These are phyloP conservation scores for Acrocephalus scirpaceus DNA, from an alignment of 2,797 vertebrate genomes.

Conservation along the genomic window DNA sequence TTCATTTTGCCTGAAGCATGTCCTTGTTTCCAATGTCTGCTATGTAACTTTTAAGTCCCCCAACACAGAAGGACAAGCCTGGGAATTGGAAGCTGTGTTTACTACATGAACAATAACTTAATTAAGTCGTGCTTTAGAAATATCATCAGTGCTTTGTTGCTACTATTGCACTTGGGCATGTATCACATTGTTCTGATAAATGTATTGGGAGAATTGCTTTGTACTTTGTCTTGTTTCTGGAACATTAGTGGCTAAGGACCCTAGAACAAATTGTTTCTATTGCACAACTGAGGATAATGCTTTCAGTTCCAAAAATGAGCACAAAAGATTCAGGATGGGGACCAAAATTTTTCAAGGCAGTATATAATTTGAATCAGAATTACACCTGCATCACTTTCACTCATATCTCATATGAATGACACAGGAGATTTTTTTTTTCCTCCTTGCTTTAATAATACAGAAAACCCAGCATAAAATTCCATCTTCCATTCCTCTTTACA, in stretches of 20 bases:
- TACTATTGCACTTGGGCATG: slow-evolving; percentile 63
- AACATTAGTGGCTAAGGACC: slow-evolving; percentile 58
- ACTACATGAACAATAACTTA: slow-evolving; percentile 76
- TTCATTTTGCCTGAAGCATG: slow-evolving; percentile 25
- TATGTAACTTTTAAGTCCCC: slow-evolving; percentile 48
- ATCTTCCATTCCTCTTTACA: not conserved
- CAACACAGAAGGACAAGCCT: slow-evolving; percentile 47
- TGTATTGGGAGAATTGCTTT: slow-evolving; percentile 69
- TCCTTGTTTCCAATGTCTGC: slow-evolving; percentile 47
- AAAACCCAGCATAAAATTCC: not conserved
- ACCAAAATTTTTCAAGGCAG: slow-evolving; percentile 9
- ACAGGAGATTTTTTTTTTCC: not conserved
- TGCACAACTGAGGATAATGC: slow-evolving; percentile 8
- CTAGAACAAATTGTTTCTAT: slow-evolving; percentile 60
- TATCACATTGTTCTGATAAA: slow-evolving; percentile 75
- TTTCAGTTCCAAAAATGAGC: slow-evolving; percentile 7
- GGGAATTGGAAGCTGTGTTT: slow-evolving; percentile 69
- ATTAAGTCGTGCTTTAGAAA: slow-evolving; percentile 76
- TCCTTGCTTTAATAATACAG: not conserved
- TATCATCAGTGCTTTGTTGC: slow-evolving; percentile 69
- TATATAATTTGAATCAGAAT: not conserved
- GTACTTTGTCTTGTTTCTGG: slow-evolving; percentile 68
- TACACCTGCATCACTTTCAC: not conserved
- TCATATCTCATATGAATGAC: not conserved
- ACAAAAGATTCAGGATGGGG: not conserved